Conservation (phyloP, 2,113 vertebrate species). For the Hassar affinis region DNA sequence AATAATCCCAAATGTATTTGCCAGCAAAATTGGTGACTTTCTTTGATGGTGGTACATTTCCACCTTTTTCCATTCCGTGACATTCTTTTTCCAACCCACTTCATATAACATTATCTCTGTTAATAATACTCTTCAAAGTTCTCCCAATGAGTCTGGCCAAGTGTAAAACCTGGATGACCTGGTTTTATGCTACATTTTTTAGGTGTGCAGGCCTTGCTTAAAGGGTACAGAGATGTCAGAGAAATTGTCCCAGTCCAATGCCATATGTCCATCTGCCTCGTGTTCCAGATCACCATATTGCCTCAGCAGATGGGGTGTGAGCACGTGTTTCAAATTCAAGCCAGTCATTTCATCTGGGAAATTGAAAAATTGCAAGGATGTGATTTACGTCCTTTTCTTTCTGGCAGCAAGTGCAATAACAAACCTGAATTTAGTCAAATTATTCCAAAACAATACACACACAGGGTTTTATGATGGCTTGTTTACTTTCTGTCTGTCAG, state of each 20-base stretch:
- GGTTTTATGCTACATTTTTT: neutral
- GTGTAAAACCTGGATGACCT: neutral
- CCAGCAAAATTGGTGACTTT: neutral
- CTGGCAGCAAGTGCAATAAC: neutral
- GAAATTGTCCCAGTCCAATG: neutral
- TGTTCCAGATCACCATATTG: constrained; percentile 22
- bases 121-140: neutral
- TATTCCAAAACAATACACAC: neutral
- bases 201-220: neutral
- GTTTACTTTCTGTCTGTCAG: neutral
- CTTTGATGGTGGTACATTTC: neutral
- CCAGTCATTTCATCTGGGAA: neutral
- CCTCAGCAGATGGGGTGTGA: constrained; percentile 10
- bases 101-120: neutral
- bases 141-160: neutral
- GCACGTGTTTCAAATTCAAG: constrained; percentile 8
- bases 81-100: neutral
- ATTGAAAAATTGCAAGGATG: neutral
- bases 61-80: neutral
- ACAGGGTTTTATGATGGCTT: neutral
- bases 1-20: neutral
- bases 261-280: neutral
- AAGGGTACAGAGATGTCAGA: neutral
- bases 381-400: neutral
- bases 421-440: neutral